These are phyloP conservation scores for Baryphthengus martii DNA, from an alignment of 2,113 vertebrate species.

Conservation along the genomic window DNA sequence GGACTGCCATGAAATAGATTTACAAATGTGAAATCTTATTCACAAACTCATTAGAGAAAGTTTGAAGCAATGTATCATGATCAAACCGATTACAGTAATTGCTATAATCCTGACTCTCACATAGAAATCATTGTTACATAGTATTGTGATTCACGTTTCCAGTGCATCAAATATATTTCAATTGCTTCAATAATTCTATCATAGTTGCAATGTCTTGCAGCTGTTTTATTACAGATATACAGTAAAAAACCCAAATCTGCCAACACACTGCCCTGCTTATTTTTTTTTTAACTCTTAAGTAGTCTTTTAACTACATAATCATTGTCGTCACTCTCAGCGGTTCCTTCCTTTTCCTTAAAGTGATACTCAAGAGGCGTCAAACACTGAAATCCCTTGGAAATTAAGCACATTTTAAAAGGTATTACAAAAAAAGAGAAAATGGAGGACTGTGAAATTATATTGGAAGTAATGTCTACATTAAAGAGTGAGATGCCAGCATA, in stretches of 20 bases:
- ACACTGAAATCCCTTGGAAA: constrained; percentile 42
- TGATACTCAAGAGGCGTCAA: neutral
- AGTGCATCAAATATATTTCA: neutral
- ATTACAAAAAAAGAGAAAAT: neutral
- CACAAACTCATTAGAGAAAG: neutral
- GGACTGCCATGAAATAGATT: neutral
- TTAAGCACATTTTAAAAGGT: neutral
- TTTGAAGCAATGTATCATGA: neutral
- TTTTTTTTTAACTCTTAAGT: neutral
- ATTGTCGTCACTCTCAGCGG: neutral
- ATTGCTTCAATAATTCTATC: neutral
- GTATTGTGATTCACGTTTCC: neutral
- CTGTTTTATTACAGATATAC: neutral
- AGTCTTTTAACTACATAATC: constrained; percentile 33
- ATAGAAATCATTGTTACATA: neutral
- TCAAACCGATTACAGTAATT: neutral
- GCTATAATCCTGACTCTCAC: neutral
- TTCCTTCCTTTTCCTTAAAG: constrained; percentile 39
- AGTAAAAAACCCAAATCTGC: neutral
- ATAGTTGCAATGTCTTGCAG: neutral
- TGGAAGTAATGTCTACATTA: neutral
- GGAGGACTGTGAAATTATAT: neutral
- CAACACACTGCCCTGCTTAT: constrained; percentile 5
- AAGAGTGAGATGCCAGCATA: neutral
- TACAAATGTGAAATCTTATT: neutral